Percentiles rank a stretch among this genome's conserved stretches.
Conservation (phyloP, 1,140 invertebrate genomes). For the Drosophila dunni region DNA sequence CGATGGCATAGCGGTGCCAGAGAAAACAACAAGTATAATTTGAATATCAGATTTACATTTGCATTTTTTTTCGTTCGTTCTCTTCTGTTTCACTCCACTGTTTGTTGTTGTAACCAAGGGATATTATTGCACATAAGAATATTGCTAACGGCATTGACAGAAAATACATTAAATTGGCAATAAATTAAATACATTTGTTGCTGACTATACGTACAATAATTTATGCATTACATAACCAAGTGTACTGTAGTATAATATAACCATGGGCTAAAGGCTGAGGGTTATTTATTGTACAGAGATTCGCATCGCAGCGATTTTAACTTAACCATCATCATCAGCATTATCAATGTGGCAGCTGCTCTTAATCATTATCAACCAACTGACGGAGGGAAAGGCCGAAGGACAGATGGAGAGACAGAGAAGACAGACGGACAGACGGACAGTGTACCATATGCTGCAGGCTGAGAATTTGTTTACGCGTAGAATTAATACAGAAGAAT, state of each 20-base stretch:
- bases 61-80: not conserved
- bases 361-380: constrained; percentile 48
- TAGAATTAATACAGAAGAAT: constrained; percentile 36
- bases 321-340: constrained; percentile 35
- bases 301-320: constrained; percentile 6
- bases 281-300: constrained; percentile 14
- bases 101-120: not conserved
- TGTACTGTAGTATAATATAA: constrained; percentile 7
- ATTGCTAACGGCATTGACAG: constrained; percentile 17
- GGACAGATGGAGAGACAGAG: not conserved
- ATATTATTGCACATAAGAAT: constrained; percentile 16
- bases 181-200: constrained; percentile 27
- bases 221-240: constrained; percentile 20
- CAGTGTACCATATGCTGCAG: constrained; percentile 43
- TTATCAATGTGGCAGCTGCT: constrained; percentile 40
- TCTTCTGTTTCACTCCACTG: too few relatives aligned
- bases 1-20: not conserved
- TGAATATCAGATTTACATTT: constrained; percentile 16
- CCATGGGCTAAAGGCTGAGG: constrained; percentile 9
- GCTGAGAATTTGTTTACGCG: constrained; percentile 61
- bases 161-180: constrained; percentile 33
- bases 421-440: constrained; percentile 7
- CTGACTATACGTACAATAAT: constrained; percentile 5
- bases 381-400: not conserved
- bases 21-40: constrained; percentile 11